Percentiles rank a stretch among this genome's conserved stretches.
These are phyloP conservation scores for Entomobrya proxima DNA, from an alignment of 2,888 invertebrate genomes.

Conservation along the genomic window DNA sequence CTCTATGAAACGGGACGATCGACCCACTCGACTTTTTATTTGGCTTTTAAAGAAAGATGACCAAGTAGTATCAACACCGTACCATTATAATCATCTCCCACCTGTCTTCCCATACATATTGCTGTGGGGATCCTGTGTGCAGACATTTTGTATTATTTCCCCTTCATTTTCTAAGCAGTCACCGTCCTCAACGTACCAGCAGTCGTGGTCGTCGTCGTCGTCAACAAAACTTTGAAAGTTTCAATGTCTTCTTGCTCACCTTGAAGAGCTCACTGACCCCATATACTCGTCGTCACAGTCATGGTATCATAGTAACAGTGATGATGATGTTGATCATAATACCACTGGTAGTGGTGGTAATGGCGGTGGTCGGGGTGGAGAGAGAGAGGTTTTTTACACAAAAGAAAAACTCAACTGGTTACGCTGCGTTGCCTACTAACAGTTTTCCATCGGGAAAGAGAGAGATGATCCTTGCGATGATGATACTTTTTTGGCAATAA, in stretches of 20 bases:
- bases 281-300: conserved; percentile 55
- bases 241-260: conserved; percentile 74
- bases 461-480: not conserved
- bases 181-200: not conserved
- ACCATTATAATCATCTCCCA: conserved; percentile 8
- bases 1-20: conserved; percentile 41
- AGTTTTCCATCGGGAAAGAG: conserved; percentile 14
- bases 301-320: conserved; percentile 52
- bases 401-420: conserved; percentile 16
- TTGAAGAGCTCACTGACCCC: conserved; percentile 76
- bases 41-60: not conserved
- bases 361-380: conserved; percentile 28
- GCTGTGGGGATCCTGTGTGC: too few relatives aligned
- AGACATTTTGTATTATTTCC: too few relatives aligned
- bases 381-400: conserved; percentile 13
- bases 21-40: conserved; percentile 30
- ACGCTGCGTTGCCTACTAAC: conserved; percentile 42
- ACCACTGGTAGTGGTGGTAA: conserved; percentile 11
- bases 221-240: conserved; percentile 61
- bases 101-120: not conserved
- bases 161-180: not conserved
- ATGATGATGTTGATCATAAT: conserved; percentile 37
- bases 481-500: conserved; percentile 28
- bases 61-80: not conserved
- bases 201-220: conserved; percentile 33